These are phyloP conservation scores for Amphibalanus amphitrite DNA, from an alignment of 1,140 invertebrate genomes.

Conservation along the genomic window DNA sequence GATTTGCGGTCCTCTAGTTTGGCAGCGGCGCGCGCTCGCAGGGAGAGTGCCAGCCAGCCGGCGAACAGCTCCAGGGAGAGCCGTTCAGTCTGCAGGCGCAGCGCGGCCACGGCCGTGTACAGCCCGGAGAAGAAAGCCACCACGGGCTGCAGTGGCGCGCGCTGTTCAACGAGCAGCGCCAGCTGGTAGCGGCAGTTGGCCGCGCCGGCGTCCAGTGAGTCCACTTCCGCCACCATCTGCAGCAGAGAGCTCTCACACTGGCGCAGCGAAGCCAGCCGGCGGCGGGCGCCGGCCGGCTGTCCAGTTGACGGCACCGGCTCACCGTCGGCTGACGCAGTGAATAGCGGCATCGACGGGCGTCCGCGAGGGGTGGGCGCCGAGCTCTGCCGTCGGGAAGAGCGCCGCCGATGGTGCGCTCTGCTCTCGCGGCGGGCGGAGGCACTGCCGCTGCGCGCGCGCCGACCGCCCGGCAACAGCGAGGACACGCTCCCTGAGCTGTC, in stretches of 20 bases:
- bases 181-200: background rate
- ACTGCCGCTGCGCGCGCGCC: background rate
- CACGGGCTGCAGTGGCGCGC: background rate
- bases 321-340: too few relatives aligned
- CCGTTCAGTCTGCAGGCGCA: background rate
- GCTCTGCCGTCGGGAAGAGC: background rate
- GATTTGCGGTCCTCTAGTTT: background rate
- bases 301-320: too few relatives aligned
- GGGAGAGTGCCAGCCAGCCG: background rate
- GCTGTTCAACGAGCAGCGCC: background rate
- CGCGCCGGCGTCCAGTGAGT: background rate
- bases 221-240: background rate
- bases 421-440: too few relatives aligned
- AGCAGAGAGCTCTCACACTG: background rate
- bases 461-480: background rate
- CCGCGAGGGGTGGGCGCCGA: background rate
- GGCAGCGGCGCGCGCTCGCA: background rate
- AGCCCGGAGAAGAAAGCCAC: background rate
- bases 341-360: too few relatives aligned
- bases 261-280: background rate
- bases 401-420: background rate
- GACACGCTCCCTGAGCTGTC: background rate
- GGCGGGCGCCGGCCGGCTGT: too few relatives aligned
- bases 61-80: background rate
- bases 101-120: background rate